These are phyloP conservation scores for Yponomeuta malinellus DNA, from an alignment of 2,888 invertebrate species.

Conservation along the genomic window DNA sequence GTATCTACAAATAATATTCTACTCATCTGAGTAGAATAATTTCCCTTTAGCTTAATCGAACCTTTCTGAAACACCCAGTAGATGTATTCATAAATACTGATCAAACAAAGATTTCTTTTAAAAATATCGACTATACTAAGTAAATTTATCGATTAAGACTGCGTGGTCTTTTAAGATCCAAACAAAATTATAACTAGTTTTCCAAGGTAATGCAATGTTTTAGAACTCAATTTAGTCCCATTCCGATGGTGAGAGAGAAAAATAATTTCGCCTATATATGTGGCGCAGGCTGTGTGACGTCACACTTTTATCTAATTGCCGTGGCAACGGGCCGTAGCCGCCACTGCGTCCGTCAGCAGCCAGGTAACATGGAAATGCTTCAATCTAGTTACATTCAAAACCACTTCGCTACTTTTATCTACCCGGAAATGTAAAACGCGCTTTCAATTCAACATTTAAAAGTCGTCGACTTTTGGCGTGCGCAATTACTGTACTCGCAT, in stretches of 20 bases:
- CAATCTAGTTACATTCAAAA: constrained; percentile 57
- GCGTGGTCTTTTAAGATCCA: not conserved
- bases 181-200: not conserved
- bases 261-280: not conserved
- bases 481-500: not conserved
- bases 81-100: too few species aligned
- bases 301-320: constrained; percentile 65
- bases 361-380: constrained; percentile 18
- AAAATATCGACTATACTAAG: too few species aligned
- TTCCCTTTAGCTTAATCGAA: too few species aligned
- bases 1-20: too few species aligned
- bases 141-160: not conserved
- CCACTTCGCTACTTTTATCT: constrained; percentile 45
- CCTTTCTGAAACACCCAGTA: too few species aligned
- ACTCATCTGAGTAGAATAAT: too few species aligned
- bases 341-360: not conserved
- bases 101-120: too few species aligned
- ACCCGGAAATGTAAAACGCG: constrained; percentile 30
- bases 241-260: not conserved
- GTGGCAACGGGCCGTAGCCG: constrained; percentile 21
- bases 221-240: not conserved
- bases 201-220: not conserved
- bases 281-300: constrained; percentile 36
- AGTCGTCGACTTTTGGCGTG: not conserved
- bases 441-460: constrained; percentile 23